Evolutionary conservation across 2,888 invertebrate genomes (phyloP), one percentile per base, ranked within the genome.

Genomic region (Epiperipatus broadwayi): DNA sequence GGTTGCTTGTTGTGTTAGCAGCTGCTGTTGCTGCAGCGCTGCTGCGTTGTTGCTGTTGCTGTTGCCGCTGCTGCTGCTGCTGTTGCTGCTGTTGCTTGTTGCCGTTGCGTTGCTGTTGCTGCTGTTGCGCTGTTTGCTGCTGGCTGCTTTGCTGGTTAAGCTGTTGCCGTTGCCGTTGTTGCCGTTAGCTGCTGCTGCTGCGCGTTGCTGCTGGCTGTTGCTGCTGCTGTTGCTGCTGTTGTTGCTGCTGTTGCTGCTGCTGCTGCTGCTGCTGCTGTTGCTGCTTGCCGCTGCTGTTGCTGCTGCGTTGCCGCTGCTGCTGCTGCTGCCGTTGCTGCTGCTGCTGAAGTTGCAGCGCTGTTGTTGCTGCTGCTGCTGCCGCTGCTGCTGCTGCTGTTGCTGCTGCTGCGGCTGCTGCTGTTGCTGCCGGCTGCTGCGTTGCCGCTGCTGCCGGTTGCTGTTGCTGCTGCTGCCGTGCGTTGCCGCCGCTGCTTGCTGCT

Each of bases 381-480:
- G 25, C 25, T 25, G 25, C 25, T 25, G 25, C 25, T 25, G 25
- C 25, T 25, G 25, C 25, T n/a, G n/a, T n/a, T n/a, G n/a, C n/a
- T n/a, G n/a, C n/a, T n/a, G n/a, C n/a, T n/a, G n/a, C n/a, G n/a
- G n/a, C n/a, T n/a, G n/a, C n/a, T n/a, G n/a, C n/a, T n/a, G n/a
- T n/a, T n/a, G n/a, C n/a, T n/a, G n/a, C n/a, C n/a, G n/a, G n/a
- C n/a, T n/a, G n/a, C n/a, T n/a, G n/a, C n/a, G n/a, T n/a, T n/a
- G n/a, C n/a, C 10, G 25, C 25, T 25, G 25, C n/a, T n/a, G n/a
- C n/a, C n/a, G n/a, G n/a, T n/a, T n/a, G n/a, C n/a, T n/a, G n/a
- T n/a, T n/a, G n/a, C 25, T 25, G 25, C 25, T 25, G 25, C 25
- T 25, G 10, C 25, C 10, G 25, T 25, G 10, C 25, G 7, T n/a